Evolutionary conservation across 2,888 invertebrate species (phyloP).

Genomic region (Palloptera scutellata): DNA sequence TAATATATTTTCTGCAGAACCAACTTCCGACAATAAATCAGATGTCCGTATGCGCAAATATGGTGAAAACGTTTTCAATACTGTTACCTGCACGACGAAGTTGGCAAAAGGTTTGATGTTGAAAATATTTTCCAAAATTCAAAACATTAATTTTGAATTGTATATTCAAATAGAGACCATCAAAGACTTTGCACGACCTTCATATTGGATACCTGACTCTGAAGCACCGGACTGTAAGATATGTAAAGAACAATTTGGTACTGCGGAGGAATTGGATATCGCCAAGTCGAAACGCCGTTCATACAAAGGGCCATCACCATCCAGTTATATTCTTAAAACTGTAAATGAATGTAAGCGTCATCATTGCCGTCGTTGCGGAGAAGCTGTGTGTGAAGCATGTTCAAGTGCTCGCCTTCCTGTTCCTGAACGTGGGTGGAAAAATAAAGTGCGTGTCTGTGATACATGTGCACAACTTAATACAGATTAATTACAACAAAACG

Average conservation of each 20-base stretch:
- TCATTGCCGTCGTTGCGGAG: conserved; percentile 78
- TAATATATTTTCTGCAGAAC: conserved; percentile 51
- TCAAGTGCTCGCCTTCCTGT: conserved; percentile 69
- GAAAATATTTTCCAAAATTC: neutral
- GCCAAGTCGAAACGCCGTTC: conserved; percentile 38
- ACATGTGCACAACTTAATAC: conserved; percentile 64
- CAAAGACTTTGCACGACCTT: conserved; percentile 78
- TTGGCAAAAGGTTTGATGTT: conserved; percentile 72
- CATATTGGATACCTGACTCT: conserved; percentile 82
- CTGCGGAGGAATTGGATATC: conserved; percentile 62
- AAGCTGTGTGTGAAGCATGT: conserved; percentile 73
- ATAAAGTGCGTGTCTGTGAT: conserved; percentile 81
- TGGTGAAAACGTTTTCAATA: conserved; percentile 77
- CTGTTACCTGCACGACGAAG: conserved; percentile 68
- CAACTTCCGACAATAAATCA: conserved; percentile 64
- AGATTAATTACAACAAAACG: no score
- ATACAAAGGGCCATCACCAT: no score
- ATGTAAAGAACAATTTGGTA: conserved; percentile 71
- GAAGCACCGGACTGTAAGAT: conserved; percentile 73
- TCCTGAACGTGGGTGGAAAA: conserved; percentile 76
- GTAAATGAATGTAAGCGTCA: conserved; percentile 62
- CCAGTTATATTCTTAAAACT: neutral
- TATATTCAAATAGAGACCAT: conserved; percentile 66
- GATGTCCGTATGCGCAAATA: conserved; percentile 71
- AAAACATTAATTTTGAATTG: neutral